Evolutionary conservation across 2,888 invertebrate species (phyloP).

Genomic region (Antitype chi): DNA sequence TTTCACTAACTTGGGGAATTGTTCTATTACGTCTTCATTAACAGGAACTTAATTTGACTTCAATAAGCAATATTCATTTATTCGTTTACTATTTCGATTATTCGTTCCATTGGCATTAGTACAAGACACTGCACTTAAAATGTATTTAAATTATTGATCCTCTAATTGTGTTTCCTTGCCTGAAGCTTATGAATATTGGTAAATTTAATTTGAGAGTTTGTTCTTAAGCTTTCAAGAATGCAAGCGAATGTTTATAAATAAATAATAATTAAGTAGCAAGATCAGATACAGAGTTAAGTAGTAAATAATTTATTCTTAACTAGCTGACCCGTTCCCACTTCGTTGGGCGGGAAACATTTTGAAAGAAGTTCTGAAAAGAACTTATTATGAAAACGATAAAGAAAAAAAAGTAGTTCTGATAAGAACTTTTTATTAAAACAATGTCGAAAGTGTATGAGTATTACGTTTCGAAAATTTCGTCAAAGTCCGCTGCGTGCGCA

Average conservation of each 20-base stretch:
- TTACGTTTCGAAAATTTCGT: too few relatives aligned
- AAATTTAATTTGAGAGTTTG: constrained; percentile 16
- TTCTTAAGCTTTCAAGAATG: constrained; percentile 5
- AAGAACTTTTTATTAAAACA: too few relatives aligned
- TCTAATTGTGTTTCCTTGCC: constrained; percentile 42
- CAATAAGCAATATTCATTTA: constrained; percentile 66
- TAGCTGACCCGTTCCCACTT: too few relatives aligned
- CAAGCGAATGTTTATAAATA: neutral
- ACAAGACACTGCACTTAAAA: constrained; percentile 73
- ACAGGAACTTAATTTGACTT: constrained; percentile 37
- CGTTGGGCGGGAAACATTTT: too few relatives aligned
- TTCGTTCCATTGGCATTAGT: constrained; percentile 64
- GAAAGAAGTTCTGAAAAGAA: too few relatives aligned
- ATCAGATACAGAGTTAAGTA: neutral
- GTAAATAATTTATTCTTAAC: too few relatives aligned
- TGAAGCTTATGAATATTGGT: constrained; percentile 52
- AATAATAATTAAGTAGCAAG: neutral
- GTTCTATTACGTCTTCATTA: constrained; percentile 43
- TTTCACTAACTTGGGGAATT: neutral
- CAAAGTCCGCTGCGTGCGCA: too few relatives aligned
- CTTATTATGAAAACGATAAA: too few relatives aligned
- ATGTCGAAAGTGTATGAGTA: too few relatives aligned
- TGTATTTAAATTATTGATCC: constrained; percentile 68
- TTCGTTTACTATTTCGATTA: constrained; percentile 66
- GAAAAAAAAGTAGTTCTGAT: too few relatives aligned